These are phyloP conservation scores for Pandion haliaetus DNA, from an alignment of 2,113 vertebrate species.

Conservation along the genomic window DNA sequence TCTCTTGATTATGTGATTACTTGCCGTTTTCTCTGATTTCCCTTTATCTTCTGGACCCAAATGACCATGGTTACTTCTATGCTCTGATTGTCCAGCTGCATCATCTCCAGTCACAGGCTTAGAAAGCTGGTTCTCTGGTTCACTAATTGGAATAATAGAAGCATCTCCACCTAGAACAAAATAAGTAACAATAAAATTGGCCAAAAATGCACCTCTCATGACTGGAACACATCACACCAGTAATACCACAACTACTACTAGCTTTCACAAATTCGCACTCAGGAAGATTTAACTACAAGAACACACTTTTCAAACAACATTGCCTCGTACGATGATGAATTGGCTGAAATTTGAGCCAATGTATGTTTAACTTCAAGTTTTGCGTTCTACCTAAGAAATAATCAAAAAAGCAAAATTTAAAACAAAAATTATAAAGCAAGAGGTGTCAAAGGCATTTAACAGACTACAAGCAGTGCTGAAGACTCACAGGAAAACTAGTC, in stretches of 20 bases:
- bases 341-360: background rate
- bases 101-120: background rate
- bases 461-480: background rate
- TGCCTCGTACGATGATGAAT: background rate
- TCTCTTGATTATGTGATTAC: slow-evolving; percentile 43
- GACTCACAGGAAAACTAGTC: background rate
- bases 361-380: background rate
- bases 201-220: background rate
- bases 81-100: slow-evolving; percentile 2
- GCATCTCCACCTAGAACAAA: slow-evolving; percentile 89
- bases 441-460: background rate
- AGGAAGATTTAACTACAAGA: background rate
- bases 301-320: background rate
- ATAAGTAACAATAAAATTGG: background rate
- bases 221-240: background rate
- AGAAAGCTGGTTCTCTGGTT: slow-evolving; percentile 72
- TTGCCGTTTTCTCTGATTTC: background rate
- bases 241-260: background rate
- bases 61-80: background rate
- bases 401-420: background rate
- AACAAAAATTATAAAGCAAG: background rate
- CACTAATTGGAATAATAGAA: slow-evolving; percentile 87
- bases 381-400: background rate
- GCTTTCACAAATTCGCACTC: background rate
- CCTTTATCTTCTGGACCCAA: slow-evolving; percentile 40